These are phyloP conservation scores for Dicrurus megarhynchus DNA, from an alignment of 2,113 vertebrate genomes.

Conservation along the genomic window DNA sequence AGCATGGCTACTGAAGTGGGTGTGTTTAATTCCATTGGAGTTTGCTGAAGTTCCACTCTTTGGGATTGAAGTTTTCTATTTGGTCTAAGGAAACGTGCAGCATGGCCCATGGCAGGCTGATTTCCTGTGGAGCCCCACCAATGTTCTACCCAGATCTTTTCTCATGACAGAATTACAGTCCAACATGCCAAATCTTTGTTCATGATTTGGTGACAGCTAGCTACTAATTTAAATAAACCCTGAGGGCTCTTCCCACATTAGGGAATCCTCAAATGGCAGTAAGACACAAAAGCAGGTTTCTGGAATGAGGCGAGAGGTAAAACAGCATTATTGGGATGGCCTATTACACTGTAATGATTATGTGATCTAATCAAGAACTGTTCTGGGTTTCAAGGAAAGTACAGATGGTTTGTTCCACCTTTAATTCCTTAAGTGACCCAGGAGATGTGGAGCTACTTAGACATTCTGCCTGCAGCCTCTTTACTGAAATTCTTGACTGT, in stretches of 20 bases:
- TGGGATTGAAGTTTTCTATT: neutral
- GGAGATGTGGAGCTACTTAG: neutral
- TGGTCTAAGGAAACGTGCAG: neutral
- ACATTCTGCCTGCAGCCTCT: neutral
- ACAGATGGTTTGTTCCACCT: neutral
- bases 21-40: neutral
- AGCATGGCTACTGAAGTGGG: neutral
- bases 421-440: neutral
- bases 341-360: neutral
- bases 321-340: neutral
- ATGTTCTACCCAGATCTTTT: neutral
- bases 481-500: slow-evolving; percentile 2
- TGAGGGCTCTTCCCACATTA: neutral
- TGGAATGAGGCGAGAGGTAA: neutral
- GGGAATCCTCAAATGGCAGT: neutral
- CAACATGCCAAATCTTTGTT: neutral
- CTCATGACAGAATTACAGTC: neutral
- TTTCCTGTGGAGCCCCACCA: neutral
- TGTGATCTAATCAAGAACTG: neutral
- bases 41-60: neutral
- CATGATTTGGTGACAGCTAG: neutral
- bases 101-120: neutral
- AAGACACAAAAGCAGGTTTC: neutral
- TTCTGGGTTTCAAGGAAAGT: neutral
- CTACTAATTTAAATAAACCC: slow-evolving; percentile 7